Evolutionary conservation across 2,888 invertebrate genomes (phyloP).

Genomic region (Uropetala carovei): DNA sequence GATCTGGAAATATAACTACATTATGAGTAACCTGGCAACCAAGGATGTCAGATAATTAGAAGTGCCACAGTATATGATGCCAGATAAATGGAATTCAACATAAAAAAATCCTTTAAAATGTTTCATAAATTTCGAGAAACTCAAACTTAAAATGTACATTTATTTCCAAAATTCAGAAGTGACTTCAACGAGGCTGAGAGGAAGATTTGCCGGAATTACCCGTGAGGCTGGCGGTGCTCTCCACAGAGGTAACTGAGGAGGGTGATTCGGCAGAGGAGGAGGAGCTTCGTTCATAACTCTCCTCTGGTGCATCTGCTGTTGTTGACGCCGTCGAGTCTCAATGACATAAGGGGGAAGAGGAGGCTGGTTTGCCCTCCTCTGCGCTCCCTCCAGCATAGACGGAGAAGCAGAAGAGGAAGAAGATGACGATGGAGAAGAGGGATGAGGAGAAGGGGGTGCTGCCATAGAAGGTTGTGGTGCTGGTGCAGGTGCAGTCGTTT

Average conservation of each 20-base stretch:
- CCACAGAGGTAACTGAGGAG: slow-evolving; percentile 28
- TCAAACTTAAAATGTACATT: too few species aligned
- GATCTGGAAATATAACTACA: too few species aligned
- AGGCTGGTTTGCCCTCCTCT: not conserved
- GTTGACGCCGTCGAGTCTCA: not conserved
- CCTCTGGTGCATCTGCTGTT: slow-evolving; percentile 31
- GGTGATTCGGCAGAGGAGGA: slow-evolving; percentile 38
- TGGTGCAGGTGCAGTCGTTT: slow-evolving; percentile 67
- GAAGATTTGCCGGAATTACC: not conserved
- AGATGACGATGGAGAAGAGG: slow-evolving; percentile 68
- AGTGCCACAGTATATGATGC: too few species aligned
- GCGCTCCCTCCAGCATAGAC: slow-evolving; percentile 69
- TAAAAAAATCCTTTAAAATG: too few species aligned
- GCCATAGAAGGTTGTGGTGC: slow-evolving; percentile 73
- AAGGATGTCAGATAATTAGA: too few species aligned
- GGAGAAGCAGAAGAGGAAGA: slow-evolving; percentile 68
- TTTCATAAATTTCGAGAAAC: too few species aligned
- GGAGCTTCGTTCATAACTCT: slow-evolving; percentile 37
- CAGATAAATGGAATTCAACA: too few species aligned
- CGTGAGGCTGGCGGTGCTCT: not conserved
- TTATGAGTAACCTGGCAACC: too few species aligned
- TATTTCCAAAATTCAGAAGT: too few species aligned
- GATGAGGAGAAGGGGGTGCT: slow-evolving; percentile 70
- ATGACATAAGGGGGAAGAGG: not conserved
- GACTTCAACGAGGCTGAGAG: too few species aligned